Evolutionary conservation across 2,797 vertebrate species (phyloP), one percentile per base, ranked within the genome.

Genomic region (Nyctalus aviator): DNA sequence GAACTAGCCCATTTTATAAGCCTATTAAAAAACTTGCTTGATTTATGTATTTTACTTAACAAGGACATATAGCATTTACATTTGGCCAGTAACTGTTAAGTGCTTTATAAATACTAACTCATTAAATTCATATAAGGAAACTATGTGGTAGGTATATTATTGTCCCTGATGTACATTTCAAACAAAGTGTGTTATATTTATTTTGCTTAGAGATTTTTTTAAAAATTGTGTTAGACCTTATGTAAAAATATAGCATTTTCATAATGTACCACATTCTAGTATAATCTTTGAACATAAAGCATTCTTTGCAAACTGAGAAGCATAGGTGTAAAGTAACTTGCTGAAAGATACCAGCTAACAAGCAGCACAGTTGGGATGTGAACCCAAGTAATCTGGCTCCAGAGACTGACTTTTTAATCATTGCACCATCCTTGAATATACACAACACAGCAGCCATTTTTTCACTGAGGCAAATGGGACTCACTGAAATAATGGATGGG

Each of bases 121-220:
- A 69, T 55, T 95, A 91, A 86, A 84, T 64, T 15, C 13, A 84
- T 13, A 20, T 44, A 68, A 55, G 14, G 32, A 87, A 57, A 3
- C 6, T 27, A 41, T 37, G 3, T 79, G 12, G 37, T 83, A 13
- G 21, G 7, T 18, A 66, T 5, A 59, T 35, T 71, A 68, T 4
- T 73, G 41, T n/a, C 20, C 32, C 44, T 44, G 44, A 11, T 44
- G 25, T 66, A 62, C 27, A 84, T 93, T 84, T 90, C 73, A 91
- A 76, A 53, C 1, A 83, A 94, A 88, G 64, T 62, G 25, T 93
- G 53, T 50, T 53, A 30, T 27, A 85, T 62, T 3, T 57, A 62
- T 90, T 96, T 91, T 95, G 15, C 17, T 71, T 14, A 83, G 81
- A 88, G 17, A 90, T 46, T 77, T 21, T 18, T 72, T 79, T 81